Conservation (phyloP, 2,113 vertebrate species). For the Orientallactaga bullata region DNA sequence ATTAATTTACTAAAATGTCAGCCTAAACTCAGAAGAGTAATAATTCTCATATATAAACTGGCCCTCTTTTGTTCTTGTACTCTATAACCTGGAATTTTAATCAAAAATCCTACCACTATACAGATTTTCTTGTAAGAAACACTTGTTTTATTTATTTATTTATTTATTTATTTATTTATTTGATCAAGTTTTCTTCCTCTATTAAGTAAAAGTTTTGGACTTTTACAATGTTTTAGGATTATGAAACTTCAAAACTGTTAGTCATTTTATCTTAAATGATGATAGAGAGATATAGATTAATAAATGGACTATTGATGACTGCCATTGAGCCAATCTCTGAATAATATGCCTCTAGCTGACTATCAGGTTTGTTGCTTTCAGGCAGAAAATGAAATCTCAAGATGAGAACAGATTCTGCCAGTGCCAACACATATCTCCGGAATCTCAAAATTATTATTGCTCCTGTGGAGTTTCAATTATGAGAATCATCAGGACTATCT, state of each 20-base stretch:
- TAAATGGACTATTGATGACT: background rate
- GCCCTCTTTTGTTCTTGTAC: background rate
- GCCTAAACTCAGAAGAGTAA: background rate
- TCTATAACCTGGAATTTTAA: background rate
- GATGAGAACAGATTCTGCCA: background rate
- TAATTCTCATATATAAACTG: background rate
- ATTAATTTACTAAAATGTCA: background rate
- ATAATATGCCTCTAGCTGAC: background rate
- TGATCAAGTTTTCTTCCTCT: background rate
- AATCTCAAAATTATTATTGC: background rate
- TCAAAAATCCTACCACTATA: background rate
- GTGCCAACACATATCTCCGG: background rate
- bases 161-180: background rate
- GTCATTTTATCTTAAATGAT: background rate
- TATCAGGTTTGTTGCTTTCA: slow-evolving; percentile 6
- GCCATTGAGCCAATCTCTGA: background rate
- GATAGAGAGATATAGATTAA: background rate
- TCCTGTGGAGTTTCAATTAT: background rate
- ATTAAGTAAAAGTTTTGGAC: background rate
- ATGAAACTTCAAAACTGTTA: background rate
- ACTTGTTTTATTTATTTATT: background rate
- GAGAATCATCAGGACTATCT: background rate
- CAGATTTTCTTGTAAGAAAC: background rate
- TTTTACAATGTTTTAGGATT: background rate
- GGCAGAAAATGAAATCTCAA: slow-evolving; percentile 38